Conservation (phyloP, 2,113 vertebrate species). For the Cranoglanis bouderius region DNA sequence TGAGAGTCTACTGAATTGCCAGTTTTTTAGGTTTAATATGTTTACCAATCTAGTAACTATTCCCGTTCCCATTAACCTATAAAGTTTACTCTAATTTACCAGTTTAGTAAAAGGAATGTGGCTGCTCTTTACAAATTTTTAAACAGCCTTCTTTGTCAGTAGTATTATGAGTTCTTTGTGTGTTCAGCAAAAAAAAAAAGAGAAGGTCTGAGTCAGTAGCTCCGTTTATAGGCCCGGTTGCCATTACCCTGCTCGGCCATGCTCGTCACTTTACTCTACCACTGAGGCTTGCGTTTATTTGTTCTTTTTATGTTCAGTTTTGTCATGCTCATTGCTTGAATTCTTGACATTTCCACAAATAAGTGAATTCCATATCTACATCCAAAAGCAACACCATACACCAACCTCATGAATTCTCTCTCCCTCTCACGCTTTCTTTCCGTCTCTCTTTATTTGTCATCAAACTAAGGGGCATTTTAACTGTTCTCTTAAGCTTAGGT, state of each 20-base stretch:
- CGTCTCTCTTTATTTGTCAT: background rate
- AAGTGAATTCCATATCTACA: constrained; percentile 66
- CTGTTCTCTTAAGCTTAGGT: background rate
- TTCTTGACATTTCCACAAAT: constrained; percentile 78
- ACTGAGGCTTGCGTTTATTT: constrained; percentile 57
- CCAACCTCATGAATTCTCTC: constrained; percentile 25
- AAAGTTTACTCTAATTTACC: background rate
- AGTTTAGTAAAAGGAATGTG: background rate
- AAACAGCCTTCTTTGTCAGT: background rate
- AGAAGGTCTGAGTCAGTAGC: constrained; percentile 35
- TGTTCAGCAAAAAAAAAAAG: constrained; percentile 22
- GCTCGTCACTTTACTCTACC: constrained; percentile 41
- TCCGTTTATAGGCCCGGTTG: constrained; percentile 22
- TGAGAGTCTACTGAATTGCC: background rate
- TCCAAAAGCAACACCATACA: constrained; percentile 72
- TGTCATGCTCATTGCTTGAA: constrained; percentile 68
- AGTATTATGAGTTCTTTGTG: background rate
- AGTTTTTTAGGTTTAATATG: background rate
- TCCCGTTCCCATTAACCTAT: background rate
- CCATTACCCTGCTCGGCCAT: constrained; percentile 1
- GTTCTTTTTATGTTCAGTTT: constrained; percentile 60
- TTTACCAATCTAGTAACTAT: background rate
- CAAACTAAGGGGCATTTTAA: background rate
- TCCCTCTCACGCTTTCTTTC: background rate
- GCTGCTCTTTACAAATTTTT: constrained; percentile 1